Evolutionary conservation across 2,888 invertebrate species (phyloP), one percentile per base, ranked within the genome.

Genomic region (Escarpia spicata): DNA sequence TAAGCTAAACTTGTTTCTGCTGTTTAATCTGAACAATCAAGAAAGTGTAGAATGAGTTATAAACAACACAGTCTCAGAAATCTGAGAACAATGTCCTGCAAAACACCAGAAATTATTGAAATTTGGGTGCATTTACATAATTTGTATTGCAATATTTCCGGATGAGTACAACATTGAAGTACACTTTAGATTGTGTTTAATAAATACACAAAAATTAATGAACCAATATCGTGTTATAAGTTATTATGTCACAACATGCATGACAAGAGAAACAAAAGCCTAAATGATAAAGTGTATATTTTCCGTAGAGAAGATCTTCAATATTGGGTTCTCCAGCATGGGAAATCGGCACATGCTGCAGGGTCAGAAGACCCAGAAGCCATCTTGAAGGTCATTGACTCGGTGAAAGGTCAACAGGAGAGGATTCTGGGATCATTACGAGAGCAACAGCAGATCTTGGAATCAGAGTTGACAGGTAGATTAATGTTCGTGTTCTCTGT

Each of bases 221-320:
- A 12, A 75, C 75, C n/a, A 75, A n/a, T 75, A 52, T 52, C 6
- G 4, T 75, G 26, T 26, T 75, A 75, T 75, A 75, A 75, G 12
- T 52, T 52, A 52, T 52, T 4, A 52, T 52, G 12, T 52, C 52
- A 9, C 3, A 52, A 52, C 52, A 52, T 52, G 52, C 52, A 52
- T 75, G 26, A 26, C 26, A 19, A n/a, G 26, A 75, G n/a, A 6
- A 75, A 26, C 6, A 75, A 60, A 75, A 75, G n/a, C n/a, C 19
- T 75, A 75, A 19, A 75, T 90, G 6, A 90, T 26, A 58, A 75
- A 44, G 15, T 45, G 37, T 37, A 37, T 60, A 60, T 92, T 52
- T 93, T 90, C n/a, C 92, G 58, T 93, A 96, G 96, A 92, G 96
- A 96, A 93, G 96, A 96, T 93, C 94, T 96, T 44, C 94, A 95